Base-by-base conservation (phyloP, 2,797 vertebrate species). In the Liparis tanakae region DNA sequence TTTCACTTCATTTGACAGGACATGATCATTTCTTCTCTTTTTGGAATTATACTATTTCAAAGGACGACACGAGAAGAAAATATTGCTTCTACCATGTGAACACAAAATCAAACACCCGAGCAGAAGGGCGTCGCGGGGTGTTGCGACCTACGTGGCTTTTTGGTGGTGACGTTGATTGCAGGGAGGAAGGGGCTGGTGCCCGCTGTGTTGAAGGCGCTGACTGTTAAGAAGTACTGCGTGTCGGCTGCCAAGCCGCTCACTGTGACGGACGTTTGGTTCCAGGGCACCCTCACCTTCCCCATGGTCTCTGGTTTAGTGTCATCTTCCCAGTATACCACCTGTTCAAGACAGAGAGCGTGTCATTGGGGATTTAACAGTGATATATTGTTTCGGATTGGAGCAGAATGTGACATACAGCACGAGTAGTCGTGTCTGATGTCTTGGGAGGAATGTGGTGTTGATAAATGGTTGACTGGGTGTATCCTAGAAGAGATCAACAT, bases 271-370 rank as follows among this genome's bases (percentile, higher is more conserved):
- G 96, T 96, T 80, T 96, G 95, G 84, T 96, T 97, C 89, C 96
- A 95, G 60, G 94, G 92, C 85, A 97, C 95, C 88, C 94, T 92
- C 6, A 98, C 91, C 89, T 96, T 97, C 76, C 94, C 95, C 82
- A 97, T 96, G 59, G 96, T 96, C 63, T 97, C 96, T 53, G 97
- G 96, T 80, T 97, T 96, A 4, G 95, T 96, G 83, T 94, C 96
- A 3, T 97, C 95, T 80, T 96, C 95, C 97, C 97, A 98, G 91
- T 98, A 98, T 64, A 92, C 95, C 74, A 98, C 95, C 97, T 99
- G 79, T 74, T 70, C 54, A 67, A 81, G 78, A 80, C 37, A 15
- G 67, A 82, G 57, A 75, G 48, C 56, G 22, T 0, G 25, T 56
- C 53, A 62, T 10, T n/a, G 3, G 18, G 39, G 33, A 48, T 72